These are phyloP conservation scores for Monodelphis domestica DNA, from an alignment of 2,797 vertebrate species.

Conservation along the genomic window DNA sequence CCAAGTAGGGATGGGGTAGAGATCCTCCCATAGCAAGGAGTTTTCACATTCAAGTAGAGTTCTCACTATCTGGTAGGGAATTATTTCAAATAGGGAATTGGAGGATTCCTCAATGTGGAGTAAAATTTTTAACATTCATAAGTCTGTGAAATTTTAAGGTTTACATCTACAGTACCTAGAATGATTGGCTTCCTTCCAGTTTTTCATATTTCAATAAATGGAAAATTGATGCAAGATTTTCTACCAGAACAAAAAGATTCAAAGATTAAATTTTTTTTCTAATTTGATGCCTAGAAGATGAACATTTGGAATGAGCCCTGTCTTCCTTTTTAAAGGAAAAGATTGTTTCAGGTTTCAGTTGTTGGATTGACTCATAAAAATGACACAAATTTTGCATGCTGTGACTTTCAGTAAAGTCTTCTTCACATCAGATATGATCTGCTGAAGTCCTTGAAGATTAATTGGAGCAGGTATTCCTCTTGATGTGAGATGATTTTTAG, in stretches of 20 bases:
- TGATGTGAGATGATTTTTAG: not conserved
- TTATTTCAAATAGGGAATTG: too few relatives aligned
- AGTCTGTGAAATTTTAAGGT: too few relatives aligned
- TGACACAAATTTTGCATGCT: not conserved
- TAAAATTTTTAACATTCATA: too few relatives aligned
- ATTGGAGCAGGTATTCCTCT: not conserved
- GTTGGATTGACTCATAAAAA: conserved; percentile 6
- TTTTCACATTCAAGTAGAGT: too few relatives aligned
- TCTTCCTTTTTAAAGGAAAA: conserved; percentile 24
- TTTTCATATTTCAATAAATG: not conserved
- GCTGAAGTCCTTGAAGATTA: not conserved
- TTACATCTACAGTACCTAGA: not conserved
- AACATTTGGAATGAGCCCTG: not conserved
- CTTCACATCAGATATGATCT: not conserved
- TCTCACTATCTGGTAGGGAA: too few relatives aligned
- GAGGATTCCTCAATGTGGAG: too few relatives aligned
- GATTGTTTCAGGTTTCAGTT: not conserved
- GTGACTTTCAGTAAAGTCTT: not conserved
- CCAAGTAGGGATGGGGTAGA: too few relatives aligned
- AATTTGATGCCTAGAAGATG: not conserved
- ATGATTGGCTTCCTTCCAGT: not conserved
- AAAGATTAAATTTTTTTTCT: not conserved
- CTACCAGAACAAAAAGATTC: not conserved
- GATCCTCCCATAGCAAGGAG: too few relatives aligned
- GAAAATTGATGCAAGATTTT: not conserved